A percentile compares a stretch with the other conserved stretches of the same genome.
phyloP scores from a whole-genome alignment of 2,113 vertebrate species.

The Pica pica region DNA sequence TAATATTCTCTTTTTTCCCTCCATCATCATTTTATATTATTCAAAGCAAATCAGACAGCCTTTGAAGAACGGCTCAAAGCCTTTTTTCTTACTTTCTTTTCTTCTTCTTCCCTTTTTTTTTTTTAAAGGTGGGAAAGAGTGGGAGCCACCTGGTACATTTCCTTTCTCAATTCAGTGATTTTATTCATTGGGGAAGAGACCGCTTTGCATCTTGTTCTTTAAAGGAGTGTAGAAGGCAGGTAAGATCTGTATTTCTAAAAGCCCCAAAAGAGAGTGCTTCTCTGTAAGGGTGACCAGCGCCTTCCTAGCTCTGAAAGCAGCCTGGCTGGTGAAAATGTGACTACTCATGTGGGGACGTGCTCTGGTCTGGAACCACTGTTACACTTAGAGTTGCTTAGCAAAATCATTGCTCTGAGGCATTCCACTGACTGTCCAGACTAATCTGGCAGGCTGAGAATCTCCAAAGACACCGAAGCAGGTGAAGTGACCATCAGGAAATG shows the following conservation, averaged over 20 bases:
- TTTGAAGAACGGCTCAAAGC: slow-evolving; percentile 68
- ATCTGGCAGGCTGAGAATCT: not conserved
- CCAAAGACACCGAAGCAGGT: not conserved
- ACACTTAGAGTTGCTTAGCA: not conserved
- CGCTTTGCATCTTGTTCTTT: slow-evolving; percentile 1
- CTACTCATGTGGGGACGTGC: not conserved
- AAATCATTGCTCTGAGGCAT: not conserved
- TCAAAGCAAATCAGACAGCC: slow-evolving; percentile 68
- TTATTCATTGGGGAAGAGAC: slow-evolving; percentile 49
- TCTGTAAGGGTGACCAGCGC: not conserved
- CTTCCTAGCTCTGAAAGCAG: not conserved
- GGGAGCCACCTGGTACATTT: slow-evolving; percentile 24
- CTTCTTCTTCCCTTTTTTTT: not conserved
- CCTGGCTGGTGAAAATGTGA: not conserved
- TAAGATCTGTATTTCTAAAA: slow-evolving; percentile 24
- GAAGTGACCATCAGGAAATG: not conserved
- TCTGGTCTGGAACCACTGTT: not conserved
- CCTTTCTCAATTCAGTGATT: slow-evolving; percentile 25
- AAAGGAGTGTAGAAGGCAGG: slow-evolving; percentile 24
- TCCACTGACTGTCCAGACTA: not conserved
- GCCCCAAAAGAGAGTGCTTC: not conserved
- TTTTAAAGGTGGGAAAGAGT: not conserved
- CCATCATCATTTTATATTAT: slow-evolving; percentile 65
- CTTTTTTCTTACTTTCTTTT: not conserved
- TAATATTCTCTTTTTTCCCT: slow-evolving; percentile 66